Conservation (phyloP, 2,113 vertebrate genomes). For the Phycodurus eques region DNA sequence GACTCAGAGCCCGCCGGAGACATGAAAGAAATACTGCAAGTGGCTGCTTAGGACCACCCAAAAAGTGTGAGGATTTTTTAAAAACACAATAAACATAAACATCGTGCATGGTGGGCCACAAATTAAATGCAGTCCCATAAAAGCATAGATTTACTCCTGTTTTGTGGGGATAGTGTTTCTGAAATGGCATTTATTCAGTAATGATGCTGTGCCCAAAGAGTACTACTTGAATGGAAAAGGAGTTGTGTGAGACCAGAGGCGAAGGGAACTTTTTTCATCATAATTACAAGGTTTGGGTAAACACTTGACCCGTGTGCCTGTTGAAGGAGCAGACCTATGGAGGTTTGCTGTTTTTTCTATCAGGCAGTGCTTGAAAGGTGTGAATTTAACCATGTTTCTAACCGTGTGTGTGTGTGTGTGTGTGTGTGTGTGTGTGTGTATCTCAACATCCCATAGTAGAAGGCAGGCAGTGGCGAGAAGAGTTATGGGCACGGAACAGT, state of each 20-base stretch:
- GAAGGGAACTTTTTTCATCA: constrained; percentile 13
- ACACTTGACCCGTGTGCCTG: neutral
- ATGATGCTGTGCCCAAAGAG: constrained; percentile 7
- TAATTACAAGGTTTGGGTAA: constrained; percentile 26
- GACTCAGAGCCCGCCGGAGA: neutral
- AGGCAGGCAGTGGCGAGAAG: constrained; percentile 5
- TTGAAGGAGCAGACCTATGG: neutral
- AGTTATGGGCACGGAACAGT: constrained; percentile 1
- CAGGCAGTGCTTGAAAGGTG: neutral
- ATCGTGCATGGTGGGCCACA: neutral
- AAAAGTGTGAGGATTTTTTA: neutral
- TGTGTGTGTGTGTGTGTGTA: neutral
- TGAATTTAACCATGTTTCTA: too few relatives aligned
- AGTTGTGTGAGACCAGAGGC: neutral
- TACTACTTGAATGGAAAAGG: constrained; percentile 1
- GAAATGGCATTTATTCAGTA: constrained; percentile 5
- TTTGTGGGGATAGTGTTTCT: neutral
- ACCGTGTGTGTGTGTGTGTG: neutral
- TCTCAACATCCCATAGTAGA: neutral
- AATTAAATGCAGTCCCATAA: constrained; percentile 16
- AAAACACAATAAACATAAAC: neutral
- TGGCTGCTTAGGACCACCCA: neutral
- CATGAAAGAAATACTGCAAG: neutral
- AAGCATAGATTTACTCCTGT: constrained; percentile 13
- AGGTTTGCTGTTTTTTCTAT: neutral